Percentiles rank a stretch among this genome's conserved stretches.
Conservation (phyloP, 2,888 invertebrate species). For the Punctoribates punctum region DNA sequence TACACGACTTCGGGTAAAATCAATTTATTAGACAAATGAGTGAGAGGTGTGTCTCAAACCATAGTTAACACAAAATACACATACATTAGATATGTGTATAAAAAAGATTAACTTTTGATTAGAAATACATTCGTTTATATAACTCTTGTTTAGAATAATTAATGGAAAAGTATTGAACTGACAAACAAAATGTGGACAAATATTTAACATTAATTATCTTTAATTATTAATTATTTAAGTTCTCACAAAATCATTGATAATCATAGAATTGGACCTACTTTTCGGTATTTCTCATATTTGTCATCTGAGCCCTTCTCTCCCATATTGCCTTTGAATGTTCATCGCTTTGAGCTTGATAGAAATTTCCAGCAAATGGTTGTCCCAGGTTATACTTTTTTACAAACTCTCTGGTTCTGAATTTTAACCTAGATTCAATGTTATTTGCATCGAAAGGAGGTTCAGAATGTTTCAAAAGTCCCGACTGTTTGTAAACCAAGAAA, state of each 20-base stretch:
- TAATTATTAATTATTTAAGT: too few relatives aligned
- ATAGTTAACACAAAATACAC: too few relatives aligned
- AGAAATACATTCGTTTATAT: neutral
- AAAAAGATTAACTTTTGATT: neutral
- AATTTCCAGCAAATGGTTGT: slow-evolving; percentile 35
- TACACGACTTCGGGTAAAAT: too few relatives aligned
- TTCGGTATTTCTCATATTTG: too few relatives aligned
- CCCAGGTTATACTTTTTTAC: slow-evolving; percentile 39
- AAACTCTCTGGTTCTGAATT: slow-evolving; percentile 48
- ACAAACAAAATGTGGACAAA: too few relatives aligned
- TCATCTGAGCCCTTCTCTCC: neutral
- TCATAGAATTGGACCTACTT: too few relatives aligned
- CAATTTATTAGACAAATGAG: too few relatives aligned
- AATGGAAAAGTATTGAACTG: neutral
- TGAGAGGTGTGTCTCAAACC: too few relatives aligned
- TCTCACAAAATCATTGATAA: too few relatives aligned
- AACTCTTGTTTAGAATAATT: neutral
- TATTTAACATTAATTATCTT: too few relatives aligned
- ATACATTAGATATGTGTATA: too few relatives aligned
- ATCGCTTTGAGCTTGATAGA: slow-evolving; percentile 40
- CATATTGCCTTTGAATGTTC: neutral
- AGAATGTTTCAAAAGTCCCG: slow-evolving; percentile 21
- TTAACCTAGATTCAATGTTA: slow-evolving; percentile 56
- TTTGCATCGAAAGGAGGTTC: slow-evolving; percentile 50
- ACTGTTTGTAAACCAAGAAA: slow-evolving; percentile 47